Evolutionary conservation across 2,888 invertebrate genomes (phyloP).

Genomic region (Xanthorhoe spadicearia): DNA sequence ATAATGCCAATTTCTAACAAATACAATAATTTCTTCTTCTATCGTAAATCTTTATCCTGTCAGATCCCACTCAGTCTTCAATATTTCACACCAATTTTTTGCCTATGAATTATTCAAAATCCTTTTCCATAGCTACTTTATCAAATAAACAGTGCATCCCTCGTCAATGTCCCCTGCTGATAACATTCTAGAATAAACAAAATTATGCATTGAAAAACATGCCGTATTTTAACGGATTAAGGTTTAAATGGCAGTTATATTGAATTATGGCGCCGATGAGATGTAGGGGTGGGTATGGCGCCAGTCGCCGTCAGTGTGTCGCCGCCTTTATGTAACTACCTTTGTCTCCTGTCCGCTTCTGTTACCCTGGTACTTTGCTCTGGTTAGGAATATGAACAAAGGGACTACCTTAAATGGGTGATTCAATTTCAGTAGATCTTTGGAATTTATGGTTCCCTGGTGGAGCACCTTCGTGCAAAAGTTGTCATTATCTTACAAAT

Average conservation of each 20-base stretch:
- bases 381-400: slow-evolving; percentile 41
- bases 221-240: slow-evolving; percentile 20
- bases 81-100: slow-evolving; percentile 26
- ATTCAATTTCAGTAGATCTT: not conserved
- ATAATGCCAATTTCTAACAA: not conserved
- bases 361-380: slow-evolving; percentile 45
- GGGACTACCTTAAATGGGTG: slow-evolving; percentile 12
- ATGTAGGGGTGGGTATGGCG: slow-evolving; percentile 39
- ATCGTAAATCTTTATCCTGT: slow-evolving; percentile 3
- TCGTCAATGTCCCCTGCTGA: slow-evolving; percentile 45
- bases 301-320: slow-evolving; percentile 45
- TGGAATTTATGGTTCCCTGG: not conserved
- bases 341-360: slow-evolving; percentile 37
- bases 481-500: not conserved
- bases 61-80: slow-evolving; percentile 5
- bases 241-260: slow-evolving; percentile 7
- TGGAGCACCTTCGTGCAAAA: not conserved
- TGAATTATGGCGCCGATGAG: slow-evolving; percentile 24
- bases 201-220: slow-evolving; percentile 24
- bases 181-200: slow-evolving; percentile 44
- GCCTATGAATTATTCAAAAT: slow-evolving; percentile 34
- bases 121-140: slow-evolving; percentile 35
- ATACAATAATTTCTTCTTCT: not conserved
- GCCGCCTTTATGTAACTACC: slow-evolving; percentile 41
- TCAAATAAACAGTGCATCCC: slow-evolving; percentile 52